Conservation (phyloP, 2,113 vertebrate genomes). For the Uria aalge region DNA sequence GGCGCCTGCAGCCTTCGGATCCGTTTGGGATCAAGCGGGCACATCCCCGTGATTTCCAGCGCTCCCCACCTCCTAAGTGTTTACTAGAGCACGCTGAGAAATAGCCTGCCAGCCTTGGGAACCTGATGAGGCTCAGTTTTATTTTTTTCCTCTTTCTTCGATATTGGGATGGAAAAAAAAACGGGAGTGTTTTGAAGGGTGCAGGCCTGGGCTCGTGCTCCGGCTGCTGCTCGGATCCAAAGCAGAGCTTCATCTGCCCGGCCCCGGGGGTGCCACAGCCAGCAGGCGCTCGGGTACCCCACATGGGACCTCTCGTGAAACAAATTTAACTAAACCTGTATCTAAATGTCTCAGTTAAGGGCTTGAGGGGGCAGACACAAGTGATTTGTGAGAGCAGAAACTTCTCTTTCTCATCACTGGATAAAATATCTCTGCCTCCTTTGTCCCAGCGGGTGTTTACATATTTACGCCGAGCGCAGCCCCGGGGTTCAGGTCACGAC, state of each 20-base stretch:
- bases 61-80: neutral
- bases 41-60: fast-evolving
- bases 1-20: too few species aligned
- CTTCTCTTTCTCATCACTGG: neutral
- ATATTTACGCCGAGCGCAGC: neutral
- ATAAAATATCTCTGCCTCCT: neutral
- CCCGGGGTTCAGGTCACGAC: neutral
- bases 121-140: neutral
- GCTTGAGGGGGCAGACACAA: neutral
- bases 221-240: neutral
- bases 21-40: fast-evolving
- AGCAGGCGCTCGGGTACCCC: neutral
- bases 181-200: neutral
- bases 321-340: neutral
- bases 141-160: neutral
- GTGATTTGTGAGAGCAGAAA: neutral
- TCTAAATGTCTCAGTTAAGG: neutral
- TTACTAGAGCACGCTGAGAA: neutral
- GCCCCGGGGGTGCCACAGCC: neutral
- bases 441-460: neutral
- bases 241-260: neutral
- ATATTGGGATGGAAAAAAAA: neutral
- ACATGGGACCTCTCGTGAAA: neutral
- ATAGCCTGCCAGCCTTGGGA: neutral
- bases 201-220: neutral